Base-by-base conservation (phyloP, 2,888 invertebrate species). In the Hipparchia sbordonii region DNA sequence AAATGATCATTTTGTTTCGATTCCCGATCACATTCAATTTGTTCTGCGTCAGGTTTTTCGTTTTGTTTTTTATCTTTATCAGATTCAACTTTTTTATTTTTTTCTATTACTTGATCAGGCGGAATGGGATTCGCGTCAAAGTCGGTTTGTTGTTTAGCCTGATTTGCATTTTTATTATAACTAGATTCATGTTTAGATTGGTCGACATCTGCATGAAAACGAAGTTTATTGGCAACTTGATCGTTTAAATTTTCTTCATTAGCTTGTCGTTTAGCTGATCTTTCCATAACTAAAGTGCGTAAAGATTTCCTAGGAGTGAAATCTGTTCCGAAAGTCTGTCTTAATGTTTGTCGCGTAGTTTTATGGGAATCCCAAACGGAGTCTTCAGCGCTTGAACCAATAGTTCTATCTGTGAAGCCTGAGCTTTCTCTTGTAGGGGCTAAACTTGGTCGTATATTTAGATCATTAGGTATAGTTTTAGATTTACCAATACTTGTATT, bases 311-410 rank as follows among this genome's bases (percentile, higher is more conserved):
- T 80, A 0, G 86, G 85, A 1, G 89, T 88, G 65, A 90, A 89
- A 74, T 91, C 91, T 82, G 85, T 88, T 0, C 93, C 93, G 7
- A 90, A 89, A 1, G 93, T 93, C 76, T 89, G 86, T 46, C 93
- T 82, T 13, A 93, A 71, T 0, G 93, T 93, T 82, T 89, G 89
- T 51, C 90, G 82, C 0, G 92, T 91, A 0, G 87, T 88, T 76
- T 92, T 87, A 76, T 93, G 93, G 0, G 93, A 93, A 65, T 93
- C 93, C 93, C 93, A 93, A 0, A 88, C 90, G 0, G 93, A 92
- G 1, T 88, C 87, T 82, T 90, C 91, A 0, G 83, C 87, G 54
- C 87, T 91, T 2, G 90, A 92, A 75, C 87, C 82, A 13, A 39
- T 83, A n/a, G 85, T 81, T 0, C 84, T 86, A 74, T 88, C 87